Percentiles rank a stretch among this genome's conserved stretches.
These are phyloP conservation scores for Leptosomus discolor DNA, from an alignment of 2,113 vertebrate species.

Conservation along the genomic window DNA sequence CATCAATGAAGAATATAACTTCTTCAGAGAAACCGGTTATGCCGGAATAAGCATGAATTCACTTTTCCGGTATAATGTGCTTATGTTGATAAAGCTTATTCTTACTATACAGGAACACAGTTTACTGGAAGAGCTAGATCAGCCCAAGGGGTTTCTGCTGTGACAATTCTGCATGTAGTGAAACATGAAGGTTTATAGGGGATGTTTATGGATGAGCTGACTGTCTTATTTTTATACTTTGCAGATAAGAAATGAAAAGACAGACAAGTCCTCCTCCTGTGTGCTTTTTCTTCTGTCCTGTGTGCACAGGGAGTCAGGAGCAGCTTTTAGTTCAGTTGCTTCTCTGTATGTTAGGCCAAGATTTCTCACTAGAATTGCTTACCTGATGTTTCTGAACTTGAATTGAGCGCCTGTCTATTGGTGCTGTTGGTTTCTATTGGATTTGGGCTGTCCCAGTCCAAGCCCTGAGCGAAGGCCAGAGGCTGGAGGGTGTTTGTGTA, in stretches of 20 bases:
- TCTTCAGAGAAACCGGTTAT: not conserved
- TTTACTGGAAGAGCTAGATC: not conserved
- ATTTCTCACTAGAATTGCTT: not conserved
- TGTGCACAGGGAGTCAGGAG: not conserved
- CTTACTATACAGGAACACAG: not conserved
- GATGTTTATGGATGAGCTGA: constrained; percentile 21
- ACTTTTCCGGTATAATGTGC: not conserved
- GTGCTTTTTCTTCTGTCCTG: not conserved
- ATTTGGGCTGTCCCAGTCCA: not conserved
- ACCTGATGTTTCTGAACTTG: not conserved
- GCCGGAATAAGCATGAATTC: constrained; percentile 3
- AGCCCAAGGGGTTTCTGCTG: not conserved
- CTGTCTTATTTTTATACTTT: not conserved
- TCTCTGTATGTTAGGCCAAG: not conserved
- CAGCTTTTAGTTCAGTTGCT: not conserved
- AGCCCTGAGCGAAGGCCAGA: fast-evolving
- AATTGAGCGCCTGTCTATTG: not conserved
- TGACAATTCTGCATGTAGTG: not conserved
- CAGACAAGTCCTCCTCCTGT: not conserved
- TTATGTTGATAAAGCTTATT: constrained; percentile 6
- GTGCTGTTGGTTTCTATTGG: not conserved
- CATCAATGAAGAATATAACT: not conserved
- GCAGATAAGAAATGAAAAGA: not conserved
- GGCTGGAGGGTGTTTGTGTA: not conserved
- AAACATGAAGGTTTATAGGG: not conserved